Evolutionary conservation across 2,113 vertebrate genomes (phyloP).

Genomic region (Vombatus ursinus): DNA sequence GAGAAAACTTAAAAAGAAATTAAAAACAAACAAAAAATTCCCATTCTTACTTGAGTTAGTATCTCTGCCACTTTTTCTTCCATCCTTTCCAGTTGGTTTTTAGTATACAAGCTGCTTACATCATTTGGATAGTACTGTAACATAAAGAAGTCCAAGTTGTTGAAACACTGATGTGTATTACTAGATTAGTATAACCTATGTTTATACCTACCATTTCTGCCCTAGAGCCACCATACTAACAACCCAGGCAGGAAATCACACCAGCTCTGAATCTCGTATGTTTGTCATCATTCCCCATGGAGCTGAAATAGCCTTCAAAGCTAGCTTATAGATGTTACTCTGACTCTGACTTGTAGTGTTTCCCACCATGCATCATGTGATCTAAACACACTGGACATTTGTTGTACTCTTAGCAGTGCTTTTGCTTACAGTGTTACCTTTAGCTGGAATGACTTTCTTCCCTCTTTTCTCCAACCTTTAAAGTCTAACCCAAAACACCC

Average conservation of each 20-base stretch:
- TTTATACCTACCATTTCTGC: background rate
- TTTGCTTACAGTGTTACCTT: background rate
- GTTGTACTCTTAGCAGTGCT: background rate
- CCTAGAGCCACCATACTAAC: background rate
- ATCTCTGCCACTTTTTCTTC: constrained; percentile 2
- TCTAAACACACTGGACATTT: background rate
- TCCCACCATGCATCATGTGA: background rate
- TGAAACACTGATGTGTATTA: background rate
- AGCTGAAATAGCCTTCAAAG: background rate
- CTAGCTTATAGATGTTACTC: background rate
- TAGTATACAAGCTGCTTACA: background rate
- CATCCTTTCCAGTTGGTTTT: background rate
- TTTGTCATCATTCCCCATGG: background rate
- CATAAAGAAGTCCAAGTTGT: background rate
- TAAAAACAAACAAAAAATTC: background rate
- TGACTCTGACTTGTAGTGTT: background rate
- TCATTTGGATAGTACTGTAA: background rate
- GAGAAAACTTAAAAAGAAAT: background rate
- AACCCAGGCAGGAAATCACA: background rate
- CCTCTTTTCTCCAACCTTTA: background rate
- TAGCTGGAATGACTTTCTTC: background rate
- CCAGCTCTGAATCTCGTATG: background rate
- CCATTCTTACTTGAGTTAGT: constrained; percentile 64
- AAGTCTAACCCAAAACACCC: background rate
- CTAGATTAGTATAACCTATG: background rate